These are phyloP conservation scores for Silurus glanis DNA, from an alignment of 2,113 vertebrate genomes.

Conservation along the genomic window DNA sequence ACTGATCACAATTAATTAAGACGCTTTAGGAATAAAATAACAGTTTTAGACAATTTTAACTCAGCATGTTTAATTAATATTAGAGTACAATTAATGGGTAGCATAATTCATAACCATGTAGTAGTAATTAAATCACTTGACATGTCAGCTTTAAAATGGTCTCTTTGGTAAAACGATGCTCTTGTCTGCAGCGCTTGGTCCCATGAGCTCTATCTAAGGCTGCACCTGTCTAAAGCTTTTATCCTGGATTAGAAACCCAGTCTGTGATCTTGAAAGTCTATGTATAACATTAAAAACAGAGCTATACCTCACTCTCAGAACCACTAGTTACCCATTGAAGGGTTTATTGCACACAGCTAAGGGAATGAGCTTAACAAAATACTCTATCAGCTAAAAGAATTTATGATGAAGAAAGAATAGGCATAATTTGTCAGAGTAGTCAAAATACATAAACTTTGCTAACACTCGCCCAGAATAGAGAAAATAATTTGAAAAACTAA, in stretches of 20 bases:
- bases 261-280: not conserved
- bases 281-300: not conserved
- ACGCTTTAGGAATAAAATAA: not conserved
- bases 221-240: conserved; percentile 4
- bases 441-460: not conserved
- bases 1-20: not conserved
- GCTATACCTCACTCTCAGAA: not conserved
- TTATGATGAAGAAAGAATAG: not conserved
- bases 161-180: not conserved
- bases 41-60: not conserved
- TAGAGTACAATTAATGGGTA: not conserved
- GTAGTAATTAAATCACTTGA: not conserved
- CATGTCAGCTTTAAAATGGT: not conserved
- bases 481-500: not conserved
- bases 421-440: not conserved
- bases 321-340: not conserved
- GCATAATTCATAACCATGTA: not conserved
- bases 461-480: not conserved
- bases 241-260: conserved; percentile 18
- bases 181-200: not conserved
- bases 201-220: not conserved
- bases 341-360: not conserved
- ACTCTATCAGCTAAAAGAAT: not conserved
- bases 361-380: not conserved
- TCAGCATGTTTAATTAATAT: not conserved